phyloP scores from a whole-genome alignment of 1,140 invertebrate genomes.

The Metaphire vulgaris region DNA sequence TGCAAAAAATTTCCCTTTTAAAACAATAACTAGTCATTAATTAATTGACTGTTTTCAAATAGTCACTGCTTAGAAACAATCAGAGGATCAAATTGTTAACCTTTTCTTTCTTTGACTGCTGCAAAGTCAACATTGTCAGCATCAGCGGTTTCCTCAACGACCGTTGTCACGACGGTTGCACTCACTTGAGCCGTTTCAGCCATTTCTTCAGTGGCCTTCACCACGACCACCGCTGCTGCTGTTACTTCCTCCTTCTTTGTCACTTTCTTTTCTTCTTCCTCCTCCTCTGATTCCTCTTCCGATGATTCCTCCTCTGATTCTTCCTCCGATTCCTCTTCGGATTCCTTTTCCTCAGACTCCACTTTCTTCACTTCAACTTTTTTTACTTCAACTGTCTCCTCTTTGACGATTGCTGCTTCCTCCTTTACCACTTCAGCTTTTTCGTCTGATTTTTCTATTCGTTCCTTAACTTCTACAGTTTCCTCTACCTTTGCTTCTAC shows the following conservation, averaged over 20 bases:
- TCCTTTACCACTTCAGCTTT: not conserved
- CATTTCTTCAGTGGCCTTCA: not conserved
- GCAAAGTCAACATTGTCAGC: not conserved
- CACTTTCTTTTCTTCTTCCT: not conserved
- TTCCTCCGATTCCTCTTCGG: not conserved
- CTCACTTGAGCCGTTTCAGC: not conserved
- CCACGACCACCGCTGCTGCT: not conserved
- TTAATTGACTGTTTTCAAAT: too few species aligned
- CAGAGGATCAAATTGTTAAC: not conserved
- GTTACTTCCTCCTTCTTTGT: not conserved
- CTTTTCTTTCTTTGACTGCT: not conserved
- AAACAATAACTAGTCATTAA: too few species aligned
- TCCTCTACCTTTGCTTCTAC: not conserved
- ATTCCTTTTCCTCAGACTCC: not conserved
- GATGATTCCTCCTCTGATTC: not conserved
- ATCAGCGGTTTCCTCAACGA: not conserved
- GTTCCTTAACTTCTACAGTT: not conserved
- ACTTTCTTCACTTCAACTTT: not conserved
- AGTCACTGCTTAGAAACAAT: not conserved
- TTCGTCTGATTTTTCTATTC: not conserved
- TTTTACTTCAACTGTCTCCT: not conserved
- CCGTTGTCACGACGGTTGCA: not conserved
- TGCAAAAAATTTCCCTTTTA: too few species aligned
- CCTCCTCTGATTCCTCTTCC: not conserved
- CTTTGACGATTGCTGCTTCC: not conserved